Evolutionary conservation across 2,113 vertebrate genomes (phyloP).

Genomic region (Hymenochirus boettgeri): DNA sequence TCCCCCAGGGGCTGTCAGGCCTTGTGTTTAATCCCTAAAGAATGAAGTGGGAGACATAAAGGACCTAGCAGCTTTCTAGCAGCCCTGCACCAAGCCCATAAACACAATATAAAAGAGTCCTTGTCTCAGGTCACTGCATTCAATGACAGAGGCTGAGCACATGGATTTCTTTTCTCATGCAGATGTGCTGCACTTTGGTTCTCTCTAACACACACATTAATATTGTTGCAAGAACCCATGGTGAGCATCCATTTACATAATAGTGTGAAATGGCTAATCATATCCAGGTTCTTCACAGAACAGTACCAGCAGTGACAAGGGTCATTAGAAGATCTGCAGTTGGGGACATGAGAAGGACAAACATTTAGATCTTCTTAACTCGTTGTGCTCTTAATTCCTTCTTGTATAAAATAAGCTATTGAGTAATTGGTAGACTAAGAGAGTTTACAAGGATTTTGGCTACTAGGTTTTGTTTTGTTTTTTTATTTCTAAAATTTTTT

Average conservation of each 20-base stretch:
- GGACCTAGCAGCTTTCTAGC: slow-evolving; percentile 25
- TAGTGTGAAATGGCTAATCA: slow-evolving; percentile 37
- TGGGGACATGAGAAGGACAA: background rate
- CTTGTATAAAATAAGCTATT: background rate
- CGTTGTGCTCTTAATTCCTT: background rate
- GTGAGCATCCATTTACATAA: slow-evolving; percentile 23
- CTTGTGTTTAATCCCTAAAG: slow-evolving; percentile 44
- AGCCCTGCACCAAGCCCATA: slow-evolving; percentile 36
- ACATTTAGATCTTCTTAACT: slow-evolving; percentile 5
- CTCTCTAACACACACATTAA: slow-evolving; percentile 28
- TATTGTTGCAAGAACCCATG: slow-evolving; percentile 30
- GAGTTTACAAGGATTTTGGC: background rate
- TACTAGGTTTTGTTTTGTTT: too few species aligned
- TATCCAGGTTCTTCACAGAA: slow-evolving; percentile 21
- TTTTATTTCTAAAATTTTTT: too few species aligned
- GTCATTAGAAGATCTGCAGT: slow-evolving; percentile 5
- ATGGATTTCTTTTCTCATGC: slow-evolving; percentile 45
- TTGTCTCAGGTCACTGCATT: slow-evolving; percentile 44
- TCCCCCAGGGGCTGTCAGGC: slow-evolving; percentile 31
- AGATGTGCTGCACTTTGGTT: slow-evolving; percentile 37
- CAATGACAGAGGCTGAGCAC: slow-evolving; percentile 36
- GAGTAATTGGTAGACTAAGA: background rate
- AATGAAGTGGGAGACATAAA: slow-evolving; percentile 42
- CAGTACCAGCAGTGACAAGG: slow-evolving; percentile 22
- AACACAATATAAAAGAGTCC: slow-evolving; percentile 38